Base-by-base conservation (phyloP, 2,888 invertebrate species). In the Dynastes grantii region DNA sequence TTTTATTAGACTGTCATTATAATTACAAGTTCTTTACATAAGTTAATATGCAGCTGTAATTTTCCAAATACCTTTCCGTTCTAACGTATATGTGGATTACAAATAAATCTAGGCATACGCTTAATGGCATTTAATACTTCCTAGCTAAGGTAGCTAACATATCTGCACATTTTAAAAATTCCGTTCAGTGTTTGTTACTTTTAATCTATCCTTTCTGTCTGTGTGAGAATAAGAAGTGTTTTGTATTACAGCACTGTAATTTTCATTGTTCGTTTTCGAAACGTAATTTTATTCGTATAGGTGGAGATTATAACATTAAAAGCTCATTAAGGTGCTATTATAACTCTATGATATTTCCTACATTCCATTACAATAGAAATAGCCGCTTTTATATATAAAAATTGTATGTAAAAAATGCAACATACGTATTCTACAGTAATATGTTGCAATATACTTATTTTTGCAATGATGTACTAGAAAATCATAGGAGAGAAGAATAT, bases 301-400 rank as follows among this genome's bases (percentile, higher is more conserved):
- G 67, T n/a, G 22, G 67, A 27, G 45, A 67, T 67, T 67, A 67
- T 49, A 67, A 67, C 45, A 67, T 67, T 67, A 67, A 67, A 67
- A 67, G 67, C 67, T 67, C 67, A 45, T 67, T 67, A 67, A 67
- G 67, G 45, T 27, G 45, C n/a, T 67, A 67, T 67, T 67, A 49
- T 32, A 29, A 9, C 22, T 45, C n/a, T 67, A 67, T 67, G 49
- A 67, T 67, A 67, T 32, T 49, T 49, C 67, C 45, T 49, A 22
- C 63, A 32, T 63, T 32, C 63, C 63, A 63, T 63, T 63, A 63
- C 32, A 32, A 63, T 32, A 32, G 27, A 32, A 63, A 63, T 63
- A 55, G 45, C 45, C 9, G 45, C 45, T 45, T 45, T 45, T 45
- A 45, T 45, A 45, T 45, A 45, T 45, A 45, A 37, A 37, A 37